These are phyloP conservation scores for Lepidocyrtoides sp. DNA, from an alignment of 2,888 invertebrate species.

Conservation along the genomic window DNA sequence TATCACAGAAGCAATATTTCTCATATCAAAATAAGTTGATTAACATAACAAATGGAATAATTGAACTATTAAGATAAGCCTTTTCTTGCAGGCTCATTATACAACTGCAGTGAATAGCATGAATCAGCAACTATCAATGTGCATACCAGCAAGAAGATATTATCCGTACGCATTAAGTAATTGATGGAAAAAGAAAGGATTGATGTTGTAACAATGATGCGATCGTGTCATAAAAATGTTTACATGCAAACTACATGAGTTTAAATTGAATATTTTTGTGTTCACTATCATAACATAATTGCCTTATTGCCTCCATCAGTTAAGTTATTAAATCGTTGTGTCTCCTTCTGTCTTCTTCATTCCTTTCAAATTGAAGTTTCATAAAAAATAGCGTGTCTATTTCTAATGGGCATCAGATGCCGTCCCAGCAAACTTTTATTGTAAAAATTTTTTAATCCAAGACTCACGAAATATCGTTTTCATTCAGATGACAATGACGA, in stretches of 20 bases:
- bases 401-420: not conserved
- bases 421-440: not conserved
- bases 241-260: not conserved
- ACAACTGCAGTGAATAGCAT: too few species aligned
- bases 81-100: too few species aligned
- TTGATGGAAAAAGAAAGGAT: not conserved
- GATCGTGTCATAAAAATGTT: not conserved
- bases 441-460: slow-evolving; percentile 18
- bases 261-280: not conserved
- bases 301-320: not conserved
- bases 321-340: not conserved
- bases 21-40: not conserved
- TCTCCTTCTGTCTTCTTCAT: not conserved
- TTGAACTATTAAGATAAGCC: not conserved
- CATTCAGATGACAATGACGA: slow-evolving; percentile 13
- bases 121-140: too few species aligned
- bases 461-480: slow-evolving; percentile 9
- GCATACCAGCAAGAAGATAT: too few species aligned
- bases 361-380: slow-evolving; percentile 12
- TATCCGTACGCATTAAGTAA: too few species aligned
- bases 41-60: not conserved
- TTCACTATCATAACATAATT: not conserved
- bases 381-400: not conserved
- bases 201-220: not conserved
- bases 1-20: not conserved